Percentiles rank a stretch among this genome's conserved stretches.
Conservation (phyloP, 92 coral and sea anemone genomes). For the Paragorgia papillata region DNA sequence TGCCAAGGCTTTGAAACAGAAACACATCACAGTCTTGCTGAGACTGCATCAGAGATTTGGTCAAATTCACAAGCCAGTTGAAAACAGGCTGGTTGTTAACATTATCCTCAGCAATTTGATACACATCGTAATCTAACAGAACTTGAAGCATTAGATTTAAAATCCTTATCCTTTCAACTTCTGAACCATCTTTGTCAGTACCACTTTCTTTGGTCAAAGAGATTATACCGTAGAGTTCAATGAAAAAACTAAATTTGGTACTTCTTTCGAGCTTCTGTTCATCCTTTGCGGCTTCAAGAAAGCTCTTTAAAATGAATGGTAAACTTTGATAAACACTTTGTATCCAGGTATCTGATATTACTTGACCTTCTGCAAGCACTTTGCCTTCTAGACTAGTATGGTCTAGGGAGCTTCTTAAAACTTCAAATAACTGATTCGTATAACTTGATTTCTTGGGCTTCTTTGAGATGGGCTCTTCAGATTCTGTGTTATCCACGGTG, state of each 20-base stretch:
- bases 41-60: conserved; percentile 2
- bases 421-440: conserved; percentile 13
- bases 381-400: background rate
- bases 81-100: conserved; percentile 9
- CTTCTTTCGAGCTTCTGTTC: conserved; percentile 13
- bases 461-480: conserved; percentile 20
- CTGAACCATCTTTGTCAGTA: background rate
- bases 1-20: conserved; percentile 1
- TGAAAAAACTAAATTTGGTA: conserved; percentile 19
- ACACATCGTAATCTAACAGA: conserved; percentile 30
- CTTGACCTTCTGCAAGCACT: background rate
- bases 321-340: conserved; percentile 5
- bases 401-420: conserved; percentile 9
- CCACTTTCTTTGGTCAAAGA: background rate
- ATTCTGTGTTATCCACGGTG: background rate
- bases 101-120: conserved; percentile 36
- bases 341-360: background rate
- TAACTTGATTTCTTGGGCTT: conserved; percentile 2
- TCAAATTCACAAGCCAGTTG: conserved; percentile 7
- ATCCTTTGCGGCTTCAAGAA: conserved; percentile 8
- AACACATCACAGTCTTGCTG: background rate
- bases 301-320: conserved; percentile 32
- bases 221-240: conserved; percentile 10
- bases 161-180: conserved; percentile 5
- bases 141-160: conserved; percentile 23